Evolutionary conservation across 2,113 vertebrate genomes (phyloP), one percentile per base, ranked within the genome.

Genomic region (Cepphus grylle): DNA sequence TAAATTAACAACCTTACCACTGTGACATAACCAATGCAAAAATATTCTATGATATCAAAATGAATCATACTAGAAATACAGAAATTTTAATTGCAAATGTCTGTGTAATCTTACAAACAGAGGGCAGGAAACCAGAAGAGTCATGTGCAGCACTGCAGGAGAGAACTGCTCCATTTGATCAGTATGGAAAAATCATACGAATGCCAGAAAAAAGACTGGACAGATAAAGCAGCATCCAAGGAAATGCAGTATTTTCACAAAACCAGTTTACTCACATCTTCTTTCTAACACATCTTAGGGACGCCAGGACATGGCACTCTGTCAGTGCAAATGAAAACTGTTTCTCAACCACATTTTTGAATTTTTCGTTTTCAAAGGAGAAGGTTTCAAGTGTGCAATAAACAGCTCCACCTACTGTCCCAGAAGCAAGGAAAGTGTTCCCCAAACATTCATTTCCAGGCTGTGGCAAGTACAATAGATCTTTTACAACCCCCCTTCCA

Each of bases 391-490:
- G 89, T 4, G 14, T 34, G 23, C 19, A 91, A 93, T 26, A 65
- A 93, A 95, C 91, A 96, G 95, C 96, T 94, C 96, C 96, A 96
- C 34, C 95, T 97, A 85, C 96, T 93, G 96, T 87, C 62, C 58
- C 58, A 65, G 43, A 67, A 76, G 40, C 43, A 87, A 53, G 65
- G 25, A 91, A 93, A 93, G 12, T 23, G 76, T 81, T 86, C 76
- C 65, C 61, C 30, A 69, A 34, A 81, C 25, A 34, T 30, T 43
- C 7, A 13, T 32, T 72, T 72, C 34, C 52, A 94, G 49, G 18
- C 42, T 88, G 50, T 0, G 0, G 12, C 42, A 87, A 86, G 42
- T 38, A 58, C 17, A n/a, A 67, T 32, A 63, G 23, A 78, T 34
- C 43, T 67, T 56, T 82, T 30, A 52, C 6, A 27, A 14, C 6